These are phyloP conservation scores for Spodoptera picta DNA, from an alignment of 2,888 invertebrate genomes.

Conservation along the genomic window DNA sequence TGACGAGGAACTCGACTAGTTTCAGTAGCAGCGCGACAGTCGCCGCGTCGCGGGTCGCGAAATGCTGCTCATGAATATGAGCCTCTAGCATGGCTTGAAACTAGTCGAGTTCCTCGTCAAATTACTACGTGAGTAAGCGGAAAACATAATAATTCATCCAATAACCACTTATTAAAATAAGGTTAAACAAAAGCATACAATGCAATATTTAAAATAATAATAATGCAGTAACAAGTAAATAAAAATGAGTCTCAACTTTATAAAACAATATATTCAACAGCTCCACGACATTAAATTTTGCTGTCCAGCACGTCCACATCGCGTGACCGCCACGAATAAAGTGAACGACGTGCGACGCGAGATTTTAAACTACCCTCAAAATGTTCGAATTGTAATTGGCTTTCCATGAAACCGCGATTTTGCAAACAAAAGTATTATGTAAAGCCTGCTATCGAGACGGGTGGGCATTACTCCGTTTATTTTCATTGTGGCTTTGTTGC, in stretches of 20 bases:
- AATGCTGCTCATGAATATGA: no score
- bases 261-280: conserved; percentile 16
- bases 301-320: conserved; percentile 58
- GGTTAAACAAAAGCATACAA: no score
- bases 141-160: no score
- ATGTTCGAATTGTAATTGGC: conserved; percentile 58
- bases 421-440: conserved; percentile 48
- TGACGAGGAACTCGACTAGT: no score
- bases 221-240: conserved; percentile 2
- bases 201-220: background rate
- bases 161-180: no score
- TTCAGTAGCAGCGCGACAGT: no score
- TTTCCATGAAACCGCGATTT: conserved; percentile 45
- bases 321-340: conserved; percentile 64
- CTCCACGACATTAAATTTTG: conserved; percentile 52
- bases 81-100: no score
- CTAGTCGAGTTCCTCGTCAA: no score
- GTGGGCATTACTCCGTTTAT: conserved; percentile 57
- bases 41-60: no score
- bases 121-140: no score
- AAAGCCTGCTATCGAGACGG: conserved; percentile 26
- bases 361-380: conserved; percentile 58
- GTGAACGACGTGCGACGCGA: conserved; percentile 45
- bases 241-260: background rate
- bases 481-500: conserved; percentile 41